Evolutionary conservation across 2,797 vertebrate genomes (phyloP), one percentile per base, ranked within the genome.

Genomic region (Australoheros facetus): DNA sequence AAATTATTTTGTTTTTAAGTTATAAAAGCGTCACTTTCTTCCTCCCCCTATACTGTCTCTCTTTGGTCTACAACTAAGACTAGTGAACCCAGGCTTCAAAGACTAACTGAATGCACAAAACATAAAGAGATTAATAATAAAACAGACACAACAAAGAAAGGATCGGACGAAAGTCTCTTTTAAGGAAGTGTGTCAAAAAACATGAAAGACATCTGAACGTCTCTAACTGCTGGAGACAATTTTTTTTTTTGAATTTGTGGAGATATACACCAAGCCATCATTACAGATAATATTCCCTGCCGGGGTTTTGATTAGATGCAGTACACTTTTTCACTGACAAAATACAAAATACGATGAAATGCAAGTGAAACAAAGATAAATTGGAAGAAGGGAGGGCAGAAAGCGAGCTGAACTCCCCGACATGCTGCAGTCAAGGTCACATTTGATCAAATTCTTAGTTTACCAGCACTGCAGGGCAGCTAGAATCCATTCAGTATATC

Each of bases 391-490:
- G 12, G 16, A 13, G 39, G 23, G 42, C 62, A 30, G 17, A 59
- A 1, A 6, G 4, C 7, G 14, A n/a, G 57, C 3, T 30, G 45
- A 73, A 34, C 54, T 60, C 58, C 14, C 14, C 62, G 75, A 57
- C 11, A 9, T 6, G 9, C 9, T 45, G 71, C 17, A 26, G 23
- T 58, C 19, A 39, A 73, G 39, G 28, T 77, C 55, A 70, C 8
- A 56, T 48, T 56, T 59, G 5, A 42, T 69, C 39, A 14, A 79
- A 79, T 80, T 82, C 79, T 84, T 57, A 53, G 80, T 78, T 85
- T 56, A 59, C 60, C 58, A 83, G 16, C 11, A 6, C 39, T 23
- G 54, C 58, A 17, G 54, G 53, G 23, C 48, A 83, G 64, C 39
- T 17, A 10, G 39, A 75, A 32, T 45, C 75, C 42, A 53, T 62